phyloP scores from a whole-genome alignment of 2,888 invertebrate genomes.

The Cactoblastis cactorum region DNA sequence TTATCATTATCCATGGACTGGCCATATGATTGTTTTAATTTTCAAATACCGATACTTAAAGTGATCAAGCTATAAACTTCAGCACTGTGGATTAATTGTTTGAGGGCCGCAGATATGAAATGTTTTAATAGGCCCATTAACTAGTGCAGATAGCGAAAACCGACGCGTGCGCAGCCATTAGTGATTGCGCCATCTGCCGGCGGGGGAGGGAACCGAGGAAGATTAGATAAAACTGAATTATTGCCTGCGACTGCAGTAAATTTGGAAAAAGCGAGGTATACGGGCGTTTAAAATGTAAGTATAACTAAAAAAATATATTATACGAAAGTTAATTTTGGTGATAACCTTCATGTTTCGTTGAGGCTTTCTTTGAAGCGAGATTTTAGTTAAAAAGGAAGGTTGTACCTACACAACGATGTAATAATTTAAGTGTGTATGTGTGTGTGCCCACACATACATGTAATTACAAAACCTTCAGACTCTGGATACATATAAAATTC shows the following conservation, averaged over 20 bases:
- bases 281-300: neutral
- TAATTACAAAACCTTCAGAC: too few species aligned
- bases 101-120: slow-evolving; percentile 2
- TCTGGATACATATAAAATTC: too few species aligned
- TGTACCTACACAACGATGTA: too few species aligned
- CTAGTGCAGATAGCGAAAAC: neutral
- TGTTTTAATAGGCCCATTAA: slow-evolving; percentile 8
- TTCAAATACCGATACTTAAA: too few species aligned
- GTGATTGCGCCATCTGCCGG: slow-evolving; percentile 29
- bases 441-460: too few species aligned
- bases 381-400: too few species aligned
- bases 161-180: slow-evolving; percentile 26
- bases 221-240: slow-evolving; percentile 28
- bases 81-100: neutral
- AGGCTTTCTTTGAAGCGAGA: too few species aligned
- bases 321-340: neutral
- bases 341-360: neutral
- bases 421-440: too few species aligned
- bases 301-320: neutral
- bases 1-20: neutral
- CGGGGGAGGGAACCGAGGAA: slow-evolving; percentile 10
- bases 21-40: too few species aligned
- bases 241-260: slow-evolving; percentile 14
- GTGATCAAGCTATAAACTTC: neutral
- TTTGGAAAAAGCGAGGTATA: slow-evolving; percentile 1